Base-by-base conservation (phyloP, 2,797 vertebrate species). In the Silurus lanzhouensis region DNA sequence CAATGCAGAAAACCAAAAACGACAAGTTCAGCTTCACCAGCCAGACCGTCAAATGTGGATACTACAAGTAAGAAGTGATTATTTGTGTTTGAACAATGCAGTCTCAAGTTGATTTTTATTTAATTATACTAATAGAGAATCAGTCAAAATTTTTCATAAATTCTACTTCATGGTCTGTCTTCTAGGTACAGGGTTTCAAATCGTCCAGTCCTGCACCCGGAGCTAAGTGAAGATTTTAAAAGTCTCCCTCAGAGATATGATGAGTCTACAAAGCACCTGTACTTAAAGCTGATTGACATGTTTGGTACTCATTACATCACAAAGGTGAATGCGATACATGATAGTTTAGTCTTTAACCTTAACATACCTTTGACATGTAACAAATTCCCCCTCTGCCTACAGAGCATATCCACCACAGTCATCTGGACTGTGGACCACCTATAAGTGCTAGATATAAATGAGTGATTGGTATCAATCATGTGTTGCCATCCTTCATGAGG, bases 281-380 rank as follows among this genome's bases (percentile, higher is more conserved):
- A 91, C 85, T 64, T 4, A 9, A 27, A 19, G 14, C 38, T 93
- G 60, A 89, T 94, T 1, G 89, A 92, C 79, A 92, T 77, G 3
- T 94, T 91, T 48, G 93, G 93, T 14, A 94, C 93, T 61, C 94
- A 94, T 90, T 94, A 84, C 80, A 91, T 92, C 80, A 85, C 55
- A n/a, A 74, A 88, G 86, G 89, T 90, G 84, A 82, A 5, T 22
- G 31, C 7, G 10, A 25, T 3, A 57, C 38, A 38, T 38, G 4
- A 5, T 38, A 38, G 38, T 38, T 38, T 38, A 38, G 3, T 38
- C 38, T 38, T 38, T 4, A 38, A 4, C 38, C 38, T 38, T 38
- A 38, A 38, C 38, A 38, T 38, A 38, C 38, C 38, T 38, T 38
- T 38, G 38, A 38, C 38, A 38, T 4, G 38, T 38, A 38, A 38